These are phyloP conservation scores for Nothocercus julius DNA, from an alignment of 2,113 vertebrate genomes.

Conservation along the genomic window DNA sequence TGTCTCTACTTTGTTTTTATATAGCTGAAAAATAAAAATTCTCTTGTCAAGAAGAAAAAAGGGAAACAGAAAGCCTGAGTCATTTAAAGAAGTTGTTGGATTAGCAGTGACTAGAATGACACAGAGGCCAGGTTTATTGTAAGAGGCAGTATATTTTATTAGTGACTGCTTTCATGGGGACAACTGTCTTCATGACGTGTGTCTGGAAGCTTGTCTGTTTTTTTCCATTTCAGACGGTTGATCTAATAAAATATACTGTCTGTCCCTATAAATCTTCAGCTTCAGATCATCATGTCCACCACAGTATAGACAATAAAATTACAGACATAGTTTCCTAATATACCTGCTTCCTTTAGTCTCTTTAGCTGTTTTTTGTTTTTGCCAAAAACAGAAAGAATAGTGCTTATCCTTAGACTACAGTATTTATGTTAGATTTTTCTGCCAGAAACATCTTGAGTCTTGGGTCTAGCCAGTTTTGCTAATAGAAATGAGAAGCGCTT, in stretches of 20 bases:
- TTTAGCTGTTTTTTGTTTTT: too few species aligned
- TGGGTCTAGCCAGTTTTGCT: not conserved
- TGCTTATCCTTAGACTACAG: not conserved
- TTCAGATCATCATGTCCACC: not conserved
- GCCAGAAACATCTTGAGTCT: accelerated
- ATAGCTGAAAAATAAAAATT: accelerated
- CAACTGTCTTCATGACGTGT: not conserved
- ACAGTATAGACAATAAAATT: not conserved
- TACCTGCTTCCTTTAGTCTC: not conserved
- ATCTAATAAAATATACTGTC: slow-evolving; percentile 13
- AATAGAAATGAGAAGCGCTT: not conserved
- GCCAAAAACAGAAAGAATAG: accelerated
- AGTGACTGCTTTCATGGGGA: not conserved
- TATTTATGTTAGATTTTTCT: accelerated
- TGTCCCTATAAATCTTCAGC: not conserved
- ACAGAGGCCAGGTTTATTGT: not conserved
- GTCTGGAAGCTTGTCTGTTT: not conserved
- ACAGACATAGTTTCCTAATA: not conserved
- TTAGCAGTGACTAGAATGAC: not conserved
- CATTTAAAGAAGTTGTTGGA: not conserved
- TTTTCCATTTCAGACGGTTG: not conserved
- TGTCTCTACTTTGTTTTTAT: accelerated
- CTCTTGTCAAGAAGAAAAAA: not conserved
- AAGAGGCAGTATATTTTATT: not conserved
- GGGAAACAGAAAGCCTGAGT: not conserved